Evolutionary conservation across 2,113 vertebrate species (phyloP).

Genomic region (Athene noctua): DNA sequence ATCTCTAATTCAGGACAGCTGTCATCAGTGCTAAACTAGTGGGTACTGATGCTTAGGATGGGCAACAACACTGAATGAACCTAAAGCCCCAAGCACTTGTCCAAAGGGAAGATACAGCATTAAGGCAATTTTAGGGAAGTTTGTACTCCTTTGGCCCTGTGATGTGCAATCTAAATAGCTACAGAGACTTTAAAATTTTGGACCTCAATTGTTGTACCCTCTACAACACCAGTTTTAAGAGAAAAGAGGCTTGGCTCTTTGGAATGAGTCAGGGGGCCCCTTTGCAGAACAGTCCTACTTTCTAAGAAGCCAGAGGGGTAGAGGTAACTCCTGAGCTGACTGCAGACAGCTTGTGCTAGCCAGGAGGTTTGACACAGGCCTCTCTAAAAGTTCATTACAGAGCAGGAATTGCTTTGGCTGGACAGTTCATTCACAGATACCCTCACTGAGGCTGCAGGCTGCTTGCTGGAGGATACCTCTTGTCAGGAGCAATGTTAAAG

Average conservation of each 20-base stretch:
- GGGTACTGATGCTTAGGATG: background rate
- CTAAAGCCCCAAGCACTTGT: background rate
- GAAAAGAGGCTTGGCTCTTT: background rate
- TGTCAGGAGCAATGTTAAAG: constrained; percentile 28
- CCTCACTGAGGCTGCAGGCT: background rate
- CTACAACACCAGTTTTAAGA: background rate
- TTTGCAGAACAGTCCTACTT: background rate
- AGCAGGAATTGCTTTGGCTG: background rate
- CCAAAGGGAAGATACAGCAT: background rate
- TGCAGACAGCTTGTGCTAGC: background rate
- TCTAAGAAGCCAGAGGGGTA: background rate
- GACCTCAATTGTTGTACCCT: background rate
- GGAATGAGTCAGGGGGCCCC: background rate
- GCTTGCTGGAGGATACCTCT: constrained; percentile 7
- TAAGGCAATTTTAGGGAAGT: background rate
- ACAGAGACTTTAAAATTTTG: background rate
- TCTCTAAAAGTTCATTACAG: constrained; percentile 18
- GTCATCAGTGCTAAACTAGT: background rate
- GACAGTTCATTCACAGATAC: constrained; percentile 11
- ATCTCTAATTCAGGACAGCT: background rate
- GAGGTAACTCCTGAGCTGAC: background rate
- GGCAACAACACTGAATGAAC: background rate
- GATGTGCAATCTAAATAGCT: background rate
- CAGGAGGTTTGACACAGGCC: background rate
- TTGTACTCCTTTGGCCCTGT: background rate